Base-by-base conservation (phyloP, 2,797 vertebrate species). In the Lacerta viridis region DNA sequence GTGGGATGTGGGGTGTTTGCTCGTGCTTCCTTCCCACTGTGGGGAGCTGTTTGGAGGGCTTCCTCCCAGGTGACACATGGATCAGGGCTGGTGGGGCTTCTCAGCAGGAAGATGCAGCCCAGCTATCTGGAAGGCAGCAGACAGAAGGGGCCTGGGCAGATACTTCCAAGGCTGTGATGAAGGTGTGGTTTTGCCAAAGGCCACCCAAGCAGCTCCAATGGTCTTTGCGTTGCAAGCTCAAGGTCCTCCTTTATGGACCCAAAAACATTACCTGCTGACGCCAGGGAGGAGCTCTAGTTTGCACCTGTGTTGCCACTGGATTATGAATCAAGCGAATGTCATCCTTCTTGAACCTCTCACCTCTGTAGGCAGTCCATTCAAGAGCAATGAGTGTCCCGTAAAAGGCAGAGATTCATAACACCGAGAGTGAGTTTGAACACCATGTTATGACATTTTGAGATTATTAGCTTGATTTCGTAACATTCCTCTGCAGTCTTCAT, bases 401-500 rank as follows among this genome's bases (percentile, higher is more conserved):
- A 1, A 0, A 13, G 74, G 25, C 3, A 68, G 64, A 76, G 85
- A 13, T 78, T 91, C 88, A 15, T 15, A 86, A 83, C n/a, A 50
- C 43, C 59, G 81, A 1, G 8, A 41, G 23, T 36, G 74, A 92
- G 79, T 10, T 50, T 72, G 71, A 86, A 39, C 68, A 46, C 92
- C 66, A 15, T 59, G 59, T 86, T 84, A 39, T n/a, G 29, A 11
- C 41, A 2, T 82, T 91, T 89, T 33, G 17, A 81, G 46, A 33
- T 85, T 72, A 90, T 88, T 87, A 79, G 10, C 20, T 75, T 85
- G 25, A 87, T 87, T 85, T 78, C 78, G 61, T 83, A 43, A 82
- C n/a, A 43, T 68, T 83, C 68, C 50, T 72, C 66, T n/a, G 85
- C 82, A 68, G 72, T 55, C 50, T 55, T 55, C 50, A 55, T 55